These are phyloP conservation scores for Papilio xuthus DNA, from an alignment of 1,140 invertebrate genomes.

Conservation along the genomic window DNA sequence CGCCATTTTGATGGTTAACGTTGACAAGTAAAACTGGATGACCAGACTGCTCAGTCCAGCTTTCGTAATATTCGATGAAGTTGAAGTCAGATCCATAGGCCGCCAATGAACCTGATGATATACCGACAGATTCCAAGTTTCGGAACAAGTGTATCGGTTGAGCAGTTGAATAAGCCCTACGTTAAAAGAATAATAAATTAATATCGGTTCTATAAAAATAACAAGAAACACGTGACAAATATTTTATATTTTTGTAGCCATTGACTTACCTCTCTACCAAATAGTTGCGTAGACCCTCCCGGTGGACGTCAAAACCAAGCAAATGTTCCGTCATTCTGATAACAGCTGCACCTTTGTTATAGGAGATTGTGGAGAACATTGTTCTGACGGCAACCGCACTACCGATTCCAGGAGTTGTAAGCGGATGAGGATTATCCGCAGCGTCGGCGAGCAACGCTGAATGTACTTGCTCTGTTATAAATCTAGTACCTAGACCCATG, in stretches of 20 bases:
- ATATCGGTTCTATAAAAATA: not conserved
- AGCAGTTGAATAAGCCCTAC: slow-evolving; percentile 76
- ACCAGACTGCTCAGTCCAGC: slow-evolving; percentile 80
- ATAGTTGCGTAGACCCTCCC: slow-evolving; percentile 83
- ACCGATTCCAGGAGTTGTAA: slow-evolving; percentile 79
- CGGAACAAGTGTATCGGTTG: slow-evolving; percentile 86
- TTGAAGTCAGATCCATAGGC: slow-evolving; percentile 62
- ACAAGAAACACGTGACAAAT: not conserved
- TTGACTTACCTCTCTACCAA: slow-evolving; percentile 76
- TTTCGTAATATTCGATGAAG: slow-evolving; percentile 76
- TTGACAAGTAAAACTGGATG: slow-evolving; percentile 80
- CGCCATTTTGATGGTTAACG: slow-evolving; percentile 75
- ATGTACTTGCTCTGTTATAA: slow-evolving; percentile 86
- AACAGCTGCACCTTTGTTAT: slow-evolving; percentile 85
- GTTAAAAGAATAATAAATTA: slow-evolving; percentile 19
- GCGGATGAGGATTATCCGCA: slow-evolving; percentile 83
- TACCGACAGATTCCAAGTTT: slow-evolving; percentile 81
- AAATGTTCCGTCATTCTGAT: slow-evolving; percentile 90
- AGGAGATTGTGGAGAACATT: slow-evolving; percentile 84
- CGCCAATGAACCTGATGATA: slow-evolving; percentile 52
- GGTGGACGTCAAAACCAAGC: slow-evolving; percentile 85
- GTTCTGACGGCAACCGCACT: slow-evolving; percentile 77
- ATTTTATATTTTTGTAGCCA: not conserved
- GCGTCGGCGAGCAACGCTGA: slow-evolving; percentile 85
- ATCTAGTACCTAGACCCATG: slow-evolving; percentile 81